phyloP scores from a whole-genome alignment of 2,888 invertebrate species.

The Drosophila borealis region DNA sequence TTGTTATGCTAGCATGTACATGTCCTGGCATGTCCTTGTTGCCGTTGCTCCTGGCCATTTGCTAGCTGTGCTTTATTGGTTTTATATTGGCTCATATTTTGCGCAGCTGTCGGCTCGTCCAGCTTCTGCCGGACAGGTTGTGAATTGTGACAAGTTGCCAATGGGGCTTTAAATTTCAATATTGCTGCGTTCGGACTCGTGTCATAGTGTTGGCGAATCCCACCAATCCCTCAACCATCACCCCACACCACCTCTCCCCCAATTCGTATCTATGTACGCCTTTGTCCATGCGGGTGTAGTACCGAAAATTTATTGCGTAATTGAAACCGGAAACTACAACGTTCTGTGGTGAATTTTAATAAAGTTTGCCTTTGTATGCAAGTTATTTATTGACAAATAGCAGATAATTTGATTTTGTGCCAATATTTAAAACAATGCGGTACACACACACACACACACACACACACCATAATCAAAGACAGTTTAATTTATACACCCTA shows the following conservation, averaged over 20 bases:
- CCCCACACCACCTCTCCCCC: background rate
- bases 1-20: slow-evolving; percentile 43
- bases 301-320: slow-evolving; percentile 76
- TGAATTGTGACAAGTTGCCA: slow-evolving; percentile 77
- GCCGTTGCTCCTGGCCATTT: slow-evolving; percentile 29
- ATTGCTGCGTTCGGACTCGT: slow-evolving; percentile 53
- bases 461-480: slow-evolving; percentile 1
- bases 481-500: slow-evolving; percentile 5
- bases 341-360: slow-evolving; percentile 80
- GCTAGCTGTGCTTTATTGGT: slow-evolving; percentile 66
- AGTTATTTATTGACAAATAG: slow-evolving; percentile 79
- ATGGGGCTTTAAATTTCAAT: slow-evolving; percentile 78
- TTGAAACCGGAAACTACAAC: slow-evolving; percentile 79
- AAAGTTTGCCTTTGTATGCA: slow-evolving; percentile 71
- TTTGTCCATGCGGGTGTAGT: slow-evolving; percentile 51
- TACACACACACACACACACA: slow-evolving; percentile 22
- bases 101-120: slow-evolving; percentile 43
- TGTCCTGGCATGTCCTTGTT: slow-evolving; percentile 6
- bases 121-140: slow-evolving; percentile 57
- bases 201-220: slow-evolving; percentile 51
- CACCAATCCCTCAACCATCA: background rate
- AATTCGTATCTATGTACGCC: slow-evolving; percentile 1
- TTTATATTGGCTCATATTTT: slow-evolving; percentile 80
- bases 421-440: slow-evolving; percentile 73
- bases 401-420: slow-evolving; percentile 77